Evolutionary conservation across 2,888 invertebrate genomes (phyloP), one percentile per base, ranked within the genome.

Genomic region (Petrophora chlorosata): DNA sequence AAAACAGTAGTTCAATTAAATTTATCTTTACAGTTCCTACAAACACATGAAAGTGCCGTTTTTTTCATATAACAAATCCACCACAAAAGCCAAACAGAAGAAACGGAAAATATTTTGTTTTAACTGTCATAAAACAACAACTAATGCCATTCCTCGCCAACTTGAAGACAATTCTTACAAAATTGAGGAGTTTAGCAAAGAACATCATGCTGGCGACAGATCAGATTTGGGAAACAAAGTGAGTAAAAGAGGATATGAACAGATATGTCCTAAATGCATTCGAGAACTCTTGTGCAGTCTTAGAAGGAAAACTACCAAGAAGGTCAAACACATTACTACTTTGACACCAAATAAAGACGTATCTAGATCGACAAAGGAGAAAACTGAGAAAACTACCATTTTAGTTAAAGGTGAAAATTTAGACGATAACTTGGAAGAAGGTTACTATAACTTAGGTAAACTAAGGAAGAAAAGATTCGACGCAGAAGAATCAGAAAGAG

Each of bases 1-100:
- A n/a, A n/a, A n/a, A n/a, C n/a, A n/a, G n/a, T n/a, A n/a, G n/a
- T n/a, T n/a, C n/a, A 5, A 8, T 5, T 23, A 23, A 23, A 1
- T 23, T 19, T 2, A 5, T 19, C 8, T 34, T 76, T 76, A 38
- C 68, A 85, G 84, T 45, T 52, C 70, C 1, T 67, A 76, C 16
- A 73, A 65, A 58, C 52, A 63, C n/a, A 65, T 80, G 56, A 82
- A 65, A 60, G 56, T 85, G 53, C 85, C 86, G 73, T 85, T 84
- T 84, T 85, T 85, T 82, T 84, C 74, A 76, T 82, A 56, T 82
- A 73, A 75, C 9, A 76, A 76, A 61, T 50, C 35, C 62, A 19
- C 65, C 38, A 44, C 44, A 16, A 67, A 69, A 22, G 17, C 58
- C 0, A 77, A 73, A 23, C 60, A 59, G 13, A 77, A 73, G 43